Evolutionary conservation across 1,140 invertebrate species (phyloP).

Genomic region (Solen grandis): DNA sequence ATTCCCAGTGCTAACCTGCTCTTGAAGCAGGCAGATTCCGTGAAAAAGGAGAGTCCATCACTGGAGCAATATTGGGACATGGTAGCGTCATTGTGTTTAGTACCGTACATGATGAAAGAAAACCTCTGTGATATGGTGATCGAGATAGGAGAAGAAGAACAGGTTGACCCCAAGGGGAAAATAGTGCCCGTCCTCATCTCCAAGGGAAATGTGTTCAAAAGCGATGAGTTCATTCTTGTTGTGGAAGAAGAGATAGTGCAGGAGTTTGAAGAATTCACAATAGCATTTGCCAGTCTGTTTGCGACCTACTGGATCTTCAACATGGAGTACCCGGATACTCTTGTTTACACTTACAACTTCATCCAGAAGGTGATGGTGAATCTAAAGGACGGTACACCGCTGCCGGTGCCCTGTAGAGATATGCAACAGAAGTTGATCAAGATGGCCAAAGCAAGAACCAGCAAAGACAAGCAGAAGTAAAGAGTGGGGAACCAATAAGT

Average conservation of each 20-base stretch:
- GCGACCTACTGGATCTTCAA: slow-evolving; percentile 78
- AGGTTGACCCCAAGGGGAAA: slow-evolving; percentile 74
- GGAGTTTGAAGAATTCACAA: slow-evolving; percentile 78
- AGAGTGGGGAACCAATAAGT: not conserved
- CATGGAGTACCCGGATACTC: slow-evolving; percentile 76
- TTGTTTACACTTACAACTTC: slow-evolving; percentile 77
- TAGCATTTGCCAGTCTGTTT: slow-evolving; percentile 76
- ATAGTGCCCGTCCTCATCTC: slow-evolving; percentile 76
- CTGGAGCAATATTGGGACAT: slow-evolving; percentile 78
- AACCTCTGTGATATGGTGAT: slow-evolving; percentile 76
- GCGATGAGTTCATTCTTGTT: slow-evolving; percentile 77
- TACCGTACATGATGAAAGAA: slow-evolving; percentile 73
- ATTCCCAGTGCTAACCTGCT: slow-evolving; percentile 68
- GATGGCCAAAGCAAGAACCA: slow-evolving; percentile 40
- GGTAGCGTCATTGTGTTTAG: slow-evolving; percentile 75
- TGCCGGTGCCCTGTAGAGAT: slow-evolving; percentile 71
- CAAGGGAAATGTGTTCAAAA: slow-evolving; percentile 73
- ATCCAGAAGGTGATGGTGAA: slow-evolving; percentile 75
- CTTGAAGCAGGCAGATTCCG: slow-evolving; percentile 69
- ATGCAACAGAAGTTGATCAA: slow-evolving; percentile 57
- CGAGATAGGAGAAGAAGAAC: slow-evolving; percentile 75
- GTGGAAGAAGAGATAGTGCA: slow-evolving; percentile 77
- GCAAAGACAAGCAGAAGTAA: slow-evolving; percentile 49
- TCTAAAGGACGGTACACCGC: slow-evolving; percentile 67
- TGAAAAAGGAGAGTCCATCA: slow-evolving; percentile 73